Conservation (phyloP, 2,113 vertebrate genomes). For the Muscicapa adusta region DNA sequence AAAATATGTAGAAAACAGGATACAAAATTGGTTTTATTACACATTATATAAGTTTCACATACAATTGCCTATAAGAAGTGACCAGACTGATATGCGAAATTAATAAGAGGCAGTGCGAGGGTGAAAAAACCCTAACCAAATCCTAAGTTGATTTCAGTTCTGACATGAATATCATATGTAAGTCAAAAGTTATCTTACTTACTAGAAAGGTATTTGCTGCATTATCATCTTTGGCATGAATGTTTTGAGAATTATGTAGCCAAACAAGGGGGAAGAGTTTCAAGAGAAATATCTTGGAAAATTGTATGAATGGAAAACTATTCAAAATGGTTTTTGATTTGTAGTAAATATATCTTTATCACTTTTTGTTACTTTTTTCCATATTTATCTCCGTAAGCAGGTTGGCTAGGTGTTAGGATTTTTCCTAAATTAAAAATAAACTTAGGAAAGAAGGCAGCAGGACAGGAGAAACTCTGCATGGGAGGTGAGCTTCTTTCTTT, state of each 20-base stretch:
- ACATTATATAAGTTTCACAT: neutral
- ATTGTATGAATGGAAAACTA: neutral
- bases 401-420: neutral
- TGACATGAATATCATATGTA: neutral
- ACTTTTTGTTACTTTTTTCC: neutral
- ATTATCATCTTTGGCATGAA: neutral
- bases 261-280: neutral
- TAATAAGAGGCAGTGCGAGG: neutral
- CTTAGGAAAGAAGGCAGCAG: neutral
- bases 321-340: neutral
- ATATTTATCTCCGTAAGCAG: neutral
- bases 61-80: neutral
- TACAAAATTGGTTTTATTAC: neutral
- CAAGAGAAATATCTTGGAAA: neutral
- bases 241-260: neutral
- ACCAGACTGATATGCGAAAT: neutral
- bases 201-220: neutral
- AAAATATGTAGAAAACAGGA: neutral
- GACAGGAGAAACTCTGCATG: neutral
- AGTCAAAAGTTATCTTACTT: neutral
- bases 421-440: neutral
- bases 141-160: neutral
- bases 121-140: neutral
- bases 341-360: neutral
- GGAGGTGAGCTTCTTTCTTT: neutral